Base-by-base conservation (phyloP, 2,888 invertebrate species). In the Caenorhabditis sp. region DNA sequence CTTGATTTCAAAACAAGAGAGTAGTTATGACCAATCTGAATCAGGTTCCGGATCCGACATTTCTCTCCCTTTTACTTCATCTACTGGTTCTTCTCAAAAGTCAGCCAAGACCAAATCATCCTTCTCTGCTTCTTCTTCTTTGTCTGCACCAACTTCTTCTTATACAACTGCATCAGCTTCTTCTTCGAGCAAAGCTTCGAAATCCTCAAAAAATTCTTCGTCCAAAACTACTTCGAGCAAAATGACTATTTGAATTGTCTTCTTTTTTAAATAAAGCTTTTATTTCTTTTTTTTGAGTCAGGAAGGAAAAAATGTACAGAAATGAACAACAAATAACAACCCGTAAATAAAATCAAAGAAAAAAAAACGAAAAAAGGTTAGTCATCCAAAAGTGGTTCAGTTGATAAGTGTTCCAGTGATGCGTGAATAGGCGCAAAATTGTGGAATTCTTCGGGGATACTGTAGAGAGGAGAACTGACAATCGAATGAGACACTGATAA, bases 381-480 rank as follows among this genome's bases (percentile, higher is more conserved):
- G 43, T 43, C 43, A 58, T 69, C 66, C 10, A 69, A 52, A 58
- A 74, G 65, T 20, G 73, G 63, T 50, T 60, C 58, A 27, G 73
- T 69, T 14, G 73, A 69, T 21, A 67, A 62, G 17, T 63, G 63
- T 61, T 73, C 68, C 50, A 73, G 36, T 1, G 72, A 73, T 57
- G 68, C 64, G 27, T 65, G 61, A 27, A 65, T 26, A 36, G 26
- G 56, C 1, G 26, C 21, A 53, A 21, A 53, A 21, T 23, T 23
- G 3, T 78, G 71, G 59, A 67, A 60, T 27, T 80, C 82, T 50
- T 82, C 82, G 0, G 81, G 81, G n/a, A 82, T 82, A 72, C 79
- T 77, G 74, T 82, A 82, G 38, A 82, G 63, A 7, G 82, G 80
- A n/a, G 76, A 76, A 64, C 81, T 80, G 58, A 81, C 81, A 63